These are phyloP conservation scores for Gephyroberyx darwinii DNA, from an alignment of 2,797 vertebrate species.

Conservation along the genomic window DNA sequence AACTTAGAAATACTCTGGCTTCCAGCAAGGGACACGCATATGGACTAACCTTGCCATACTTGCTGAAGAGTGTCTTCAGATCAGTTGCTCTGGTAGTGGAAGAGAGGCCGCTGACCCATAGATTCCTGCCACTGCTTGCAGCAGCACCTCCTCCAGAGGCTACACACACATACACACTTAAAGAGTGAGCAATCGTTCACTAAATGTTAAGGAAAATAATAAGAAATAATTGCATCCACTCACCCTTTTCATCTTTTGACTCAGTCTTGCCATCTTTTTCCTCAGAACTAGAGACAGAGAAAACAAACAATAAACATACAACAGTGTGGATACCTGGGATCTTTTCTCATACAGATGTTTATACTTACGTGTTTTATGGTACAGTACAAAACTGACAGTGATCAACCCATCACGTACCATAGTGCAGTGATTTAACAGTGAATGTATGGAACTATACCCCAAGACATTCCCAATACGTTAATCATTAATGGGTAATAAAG, in stretches of 20 bases:
- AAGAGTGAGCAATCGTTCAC: neutral
- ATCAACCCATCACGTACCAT: slow-evolving; percentile 59
- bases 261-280: slow-evolving; percentile 84
- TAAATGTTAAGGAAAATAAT: neutral
- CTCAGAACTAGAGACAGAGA: slow-evolving; percentile 88
- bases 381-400: slow-evolving; percentile 46
- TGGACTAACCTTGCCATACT: slow-evolving; percentile 91
- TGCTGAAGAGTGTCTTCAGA: slow-evolving; percentile 97
- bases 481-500: slow-evolving; percentile 77
- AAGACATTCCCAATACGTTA: slow-evolving; percentile 63
- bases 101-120: slow-evolving; percentile 98
- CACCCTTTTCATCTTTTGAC: slow-evolving; percentile 93
- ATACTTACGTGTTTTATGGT: slow-evolving; percentile 43
- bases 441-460: slow-evolving; percentile 57
- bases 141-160: slow-evolving; percentile 72
- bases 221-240: slow-evolving; percentile 14
- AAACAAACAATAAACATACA: slow-evolving; percentile 58
- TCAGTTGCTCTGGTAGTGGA: slow-evolving; percentile 98
- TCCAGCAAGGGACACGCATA: accelerated
- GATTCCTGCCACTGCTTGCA: slow-evolving; percentile 85
- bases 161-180: slow-evolving; percentile 23
- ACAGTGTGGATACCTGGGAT: slow-evolving; percentile 33
- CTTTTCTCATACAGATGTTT: slow-evolving; percentile 18
- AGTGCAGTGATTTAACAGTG: slow-evolving; percentile 57
- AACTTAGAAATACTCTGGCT: neutral